Percentiles rank a stretch among this genome's conserved stretches.
Conservation (phyloP, 1,140 invertebrate genomes). For the Platorchestia sp. region DNA sequence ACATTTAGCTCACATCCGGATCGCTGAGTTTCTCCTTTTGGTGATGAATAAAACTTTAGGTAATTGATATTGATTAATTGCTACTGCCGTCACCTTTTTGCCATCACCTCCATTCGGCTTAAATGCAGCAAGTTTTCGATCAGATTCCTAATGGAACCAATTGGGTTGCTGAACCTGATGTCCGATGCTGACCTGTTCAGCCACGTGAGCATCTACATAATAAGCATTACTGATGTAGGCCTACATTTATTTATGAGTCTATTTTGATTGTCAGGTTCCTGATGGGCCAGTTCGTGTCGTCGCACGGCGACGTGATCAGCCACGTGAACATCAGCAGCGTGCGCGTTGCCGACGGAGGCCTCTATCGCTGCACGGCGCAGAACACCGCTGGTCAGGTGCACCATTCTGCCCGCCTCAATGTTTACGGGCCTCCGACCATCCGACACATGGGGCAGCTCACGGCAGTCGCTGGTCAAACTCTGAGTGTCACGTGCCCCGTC, state of each 20-base stretch:
- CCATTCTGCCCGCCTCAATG: constrained; percentile 85
- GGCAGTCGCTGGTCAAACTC: constrained; percentile 71
- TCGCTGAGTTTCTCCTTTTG: not conserved
- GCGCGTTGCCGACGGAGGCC: constrained; percentile 86
- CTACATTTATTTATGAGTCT: not conserved
- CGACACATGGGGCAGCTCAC: constrained; percentile 72
- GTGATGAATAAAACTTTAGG: not conserved
- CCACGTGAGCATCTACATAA: not conserved
- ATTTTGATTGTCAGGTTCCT: constrained; percentile 76
- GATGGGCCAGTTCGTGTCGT: constrained; percentile 85
- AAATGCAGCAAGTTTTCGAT: not conserved
- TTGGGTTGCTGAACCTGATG: not conserved
- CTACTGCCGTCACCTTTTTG: not conserved
- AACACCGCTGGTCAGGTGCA: constrained; percentile 83
- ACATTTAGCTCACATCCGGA: not conserved
- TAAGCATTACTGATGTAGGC: not conserved
- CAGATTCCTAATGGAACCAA: not conserved
- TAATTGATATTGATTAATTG: not conserved
- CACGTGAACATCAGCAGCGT: constrained; percentile 89
- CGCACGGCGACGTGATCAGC: constrained; percentile 86
- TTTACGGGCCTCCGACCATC: constrained; percentile 79
- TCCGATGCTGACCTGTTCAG: not conserved
- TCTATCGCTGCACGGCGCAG: constrained; percentile 84
- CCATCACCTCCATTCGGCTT: no score
- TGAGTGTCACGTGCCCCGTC: constrained; percentile 32